Conservation (phyloP, 2,797 vertebrate species). For the Microchirus variegatus region DNA sequence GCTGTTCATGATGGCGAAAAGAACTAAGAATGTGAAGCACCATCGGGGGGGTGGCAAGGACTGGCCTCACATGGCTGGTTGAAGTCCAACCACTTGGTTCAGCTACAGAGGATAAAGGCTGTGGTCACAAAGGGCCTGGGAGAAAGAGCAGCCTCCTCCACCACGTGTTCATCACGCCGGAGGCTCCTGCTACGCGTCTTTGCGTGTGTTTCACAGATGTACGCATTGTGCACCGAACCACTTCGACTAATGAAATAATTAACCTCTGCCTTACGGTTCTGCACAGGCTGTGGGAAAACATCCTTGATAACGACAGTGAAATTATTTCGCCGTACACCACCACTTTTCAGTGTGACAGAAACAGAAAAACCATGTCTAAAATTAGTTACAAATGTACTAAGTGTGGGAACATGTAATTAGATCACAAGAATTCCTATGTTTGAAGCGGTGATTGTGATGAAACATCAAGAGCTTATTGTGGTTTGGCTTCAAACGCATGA, state of each 20-base stretch:
- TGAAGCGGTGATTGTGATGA: slow-evolving; percentile 49
- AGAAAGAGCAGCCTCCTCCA: slow-evolving; percentile 34
- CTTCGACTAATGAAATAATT: slow-evolving; percentile 39
- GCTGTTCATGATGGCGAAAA: slow-evolving; percentile 1
- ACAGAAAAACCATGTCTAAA: slow-evolving; percentile 40
- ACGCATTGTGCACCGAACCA: slow-evolving; percentile 17
- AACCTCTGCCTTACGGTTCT: slow-evolving; percentile 13
- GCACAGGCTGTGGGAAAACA: slow-evolving; percentile 23
- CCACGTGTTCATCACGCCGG: slow-evolving; percentile 26
- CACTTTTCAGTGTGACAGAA: slow-evolving; percentile 8
- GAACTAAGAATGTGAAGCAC: slow-evolving; percentile 42
- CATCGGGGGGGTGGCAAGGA: slow-evolving; percentile 19
- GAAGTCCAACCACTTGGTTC: slow-evolving; percentile 40
- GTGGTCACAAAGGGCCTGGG: slow-evolving; percentile 43
- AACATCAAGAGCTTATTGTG: slow-evolving; percentile 41
- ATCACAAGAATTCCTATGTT: slow-evolving; percentile 40
- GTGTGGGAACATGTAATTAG: slow-evolving; percentile 45
- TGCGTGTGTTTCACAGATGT: slow-evolving; percentile 18
- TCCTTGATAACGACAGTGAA: slow-evolving; percentile 24
- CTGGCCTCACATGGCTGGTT: slow-evolving; percentile 44
- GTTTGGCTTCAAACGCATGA: slow-evolving; percentile 54
- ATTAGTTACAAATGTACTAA: slow-evolving; percentile 52
- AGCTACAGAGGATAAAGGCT: slow-evolving; percentile 34
- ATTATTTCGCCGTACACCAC: slow-evolving; percentile 8
- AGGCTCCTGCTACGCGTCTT: slow-evolving; percentile 14